phyloP scores from a whole-genome alignment of 2,888 invertebrate genomes.

The Apodemia hepburni region DNA sequence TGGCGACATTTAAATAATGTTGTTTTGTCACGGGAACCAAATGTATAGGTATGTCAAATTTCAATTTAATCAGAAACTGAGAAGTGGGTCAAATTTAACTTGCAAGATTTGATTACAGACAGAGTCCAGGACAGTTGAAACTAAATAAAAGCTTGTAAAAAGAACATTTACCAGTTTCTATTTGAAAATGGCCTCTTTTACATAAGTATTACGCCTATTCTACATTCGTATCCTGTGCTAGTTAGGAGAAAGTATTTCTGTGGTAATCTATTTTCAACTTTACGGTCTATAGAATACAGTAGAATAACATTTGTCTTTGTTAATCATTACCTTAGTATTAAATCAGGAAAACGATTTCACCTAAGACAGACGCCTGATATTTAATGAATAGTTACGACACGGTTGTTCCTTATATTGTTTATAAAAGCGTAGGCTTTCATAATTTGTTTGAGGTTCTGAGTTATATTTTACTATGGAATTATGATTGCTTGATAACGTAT shows the following conservation, averaged over 20 bases:
- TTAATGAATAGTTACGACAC: conserved; percentile 10
- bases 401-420: neutral
- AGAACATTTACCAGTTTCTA: neutral
- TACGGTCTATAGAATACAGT: neutral
- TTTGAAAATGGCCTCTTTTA: conserved; percentile 1
- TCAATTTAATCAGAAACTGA: too few species aligned
- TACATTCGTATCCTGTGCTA: conserved; percentile 7
- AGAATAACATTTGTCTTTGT: neutral
- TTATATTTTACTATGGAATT: too few species aligned
- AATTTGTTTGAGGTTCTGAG: conserved; percentile 14
- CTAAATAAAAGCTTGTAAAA: too few species aligned
- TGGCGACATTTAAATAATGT: too few species aligned
- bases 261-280: neutral
- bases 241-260: neutral
- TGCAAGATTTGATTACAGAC: too few species aligned
- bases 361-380: neutral
- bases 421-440: conserved; percentile 12
- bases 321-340: neutral
- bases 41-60: too few species aligned
- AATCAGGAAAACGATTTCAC: conserved; percentile 13
- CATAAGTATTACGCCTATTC: neutral
- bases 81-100: too few species aligned
- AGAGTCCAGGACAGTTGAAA: too few species aligned
- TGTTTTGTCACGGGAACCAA: too few species aligned
- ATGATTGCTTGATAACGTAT: too few species aligned